Evolutionary conservation across 2,113 vertebrate species (phyloP), one percentile per base, ranked within the genome.

Genomic region (Malurus elegans): DNA sequence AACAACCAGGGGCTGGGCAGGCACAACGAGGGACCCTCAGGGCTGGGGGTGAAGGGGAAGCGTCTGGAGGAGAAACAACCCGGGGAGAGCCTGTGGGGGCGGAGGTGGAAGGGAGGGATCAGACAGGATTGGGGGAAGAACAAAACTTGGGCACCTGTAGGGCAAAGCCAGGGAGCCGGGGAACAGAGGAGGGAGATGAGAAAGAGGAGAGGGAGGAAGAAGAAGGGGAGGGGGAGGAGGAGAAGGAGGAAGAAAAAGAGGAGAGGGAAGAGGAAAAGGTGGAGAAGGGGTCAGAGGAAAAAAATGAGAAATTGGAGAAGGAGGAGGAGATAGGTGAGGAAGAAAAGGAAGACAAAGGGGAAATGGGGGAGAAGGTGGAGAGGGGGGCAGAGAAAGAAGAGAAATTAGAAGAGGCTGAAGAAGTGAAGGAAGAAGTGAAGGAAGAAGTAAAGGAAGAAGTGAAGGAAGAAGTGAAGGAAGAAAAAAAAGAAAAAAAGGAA

Each of bases 201-300:
- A 45, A 81, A 65, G 76, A 65, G 47, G 87, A 82, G 34, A 67
- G 14, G 34, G 6, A 38, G 2, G 4, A 12, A 2, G 10, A 18
- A 1, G 9, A 32, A 2, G 12, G 29, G 4, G 6, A 6, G 4
- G 2, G 23, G 7, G 8, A 29, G 6, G 36, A 69, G 5, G 2
- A 16, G 4, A 2, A 60, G 6, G 32, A 23, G 5, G 6, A 29
- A 1, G 57, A 28, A 10, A 25, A 66, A 34, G 44, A 26, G 1
- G 13, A 62, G 8, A 26, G 19, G 1, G 1, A 69, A 25, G 56
- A 24, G 4, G 12, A 29, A 2, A 9, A 31, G 6, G 14, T 38
- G 4, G 29, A 32, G 16, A 7, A 5, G 4, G 2, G 1, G 3
- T 3, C 13, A 10, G 28, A 34, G 8, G 18, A 31, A 2, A 12